Evolutionary conservation across 2,113 vertebrate species (phyloP).

Genomic region (Macquaria ambigua): DNA sequence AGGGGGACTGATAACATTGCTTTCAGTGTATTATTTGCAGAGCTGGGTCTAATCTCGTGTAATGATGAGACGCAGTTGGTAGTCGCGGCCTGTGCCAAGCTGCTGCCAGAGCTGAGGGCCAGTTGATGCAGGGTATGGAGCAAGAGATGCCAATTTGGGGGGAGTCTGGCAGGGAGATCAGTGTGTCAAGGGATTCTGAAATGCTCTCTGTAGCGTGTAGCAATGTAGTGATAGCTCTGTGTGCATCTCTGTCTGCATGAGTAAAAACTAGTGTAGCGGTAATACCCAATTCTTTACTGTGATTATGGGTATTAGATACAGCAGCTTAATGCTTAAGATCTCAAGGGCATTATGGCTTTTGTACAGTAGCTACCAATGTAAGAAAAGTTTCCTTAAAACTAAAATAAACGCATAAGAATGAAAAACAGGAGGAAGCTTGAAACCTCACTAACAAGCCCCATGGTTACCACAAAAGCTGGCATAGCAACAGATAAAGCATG

Average conservation of each 20-base stretch:
- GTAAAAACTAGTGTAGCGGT: background rate
- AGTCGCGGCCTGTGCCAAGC: constrained; percentile 67
- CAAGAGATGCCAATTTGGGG: constrained; percentile 68
- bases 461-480: constrained; percentile 55
- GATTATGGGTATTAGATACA: constrained; percentile 30
- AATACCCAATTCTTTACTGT: constrained; percentile 30
- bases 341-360: constrained; percentile 28
- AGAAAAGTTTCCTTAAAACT: constrained; percentile 26
- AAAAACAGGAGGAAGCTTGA: constrained; percentile 29
- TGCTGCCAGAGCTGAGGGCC: constrained; percentile 67
- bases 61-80: constrained; percentile 64
- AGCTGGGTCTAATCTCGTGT: constrained; percentile 61
- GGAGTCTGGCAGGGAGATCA: constrained; percentile 61
- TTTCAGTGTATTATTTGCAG: constrained; percentile 63
- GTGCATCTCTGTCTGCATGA: constrained; percentile 20
- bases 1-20: constrained; percentile 47
- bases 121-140: constrained; percentile 64
- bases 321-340: constrained; percentile 28
- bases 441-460: constrained; percentile 57
- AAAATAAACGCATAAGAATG: constrained; percentile 13
- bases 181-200: constrained; percentile 55
- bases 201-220: constrained; percentile 31
- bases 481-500: constrained; percentile 54
- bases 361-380: background rate
- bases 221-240: constrained; percentile 26